A percentile compares a stretch with the other conserved stretches of the same genome.
phyloP scores from a whole-genome alignment of 2,888 invertebrate species.

The Oeneis ivallda region DNA sequence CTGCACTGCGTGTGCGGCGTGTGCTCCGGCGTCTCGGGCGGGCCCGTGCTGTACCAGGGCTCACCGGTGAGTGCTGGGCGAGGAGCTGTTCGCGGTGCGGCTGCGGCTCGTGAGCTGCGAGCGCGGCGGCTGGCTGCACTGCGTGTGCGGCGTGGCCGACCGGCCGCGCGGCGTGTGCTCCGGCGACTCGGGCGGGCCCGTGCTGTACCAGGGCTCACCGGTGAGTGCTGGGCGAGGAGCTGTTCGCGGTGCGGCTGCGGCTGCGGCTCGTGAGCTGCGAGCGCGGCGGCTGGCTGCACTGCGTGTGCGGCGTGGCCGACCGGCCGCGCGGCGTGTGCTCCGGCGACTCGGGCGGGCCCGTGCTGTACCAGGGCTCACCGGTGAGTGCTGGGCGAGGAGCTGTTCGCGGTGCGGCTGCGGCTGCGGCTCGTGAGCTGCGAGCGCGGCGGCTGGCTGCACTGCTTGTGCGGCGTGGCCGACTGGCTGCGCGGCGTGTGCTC shows the following conservation, averaged over 20 bases:
- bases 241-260: slow-evolving; percentile 57
- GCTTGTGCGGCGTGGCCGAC: slow-evolving; percentile 65
- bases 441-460: slow-evolving; percentile 56
- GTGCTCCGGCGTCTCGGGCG: slow-evolving; percentile 73
- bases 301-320: slow-evolving; percentile 53
- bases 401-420: slow-evolving; percentile 57
- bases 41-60: slow-evolving; percentile 58
- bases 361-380: slow-evolving; percentile 53
- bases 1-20: slow-evolving; percentile 62
- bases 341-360: slow-evolving; percentile 72
- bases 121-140: slow-evolving; percentile 56
- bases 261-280: slow-evolving; percentile 55
- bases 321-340: slow-evolving; percentile 61
- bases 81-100: slow-evolving; percentile 56
- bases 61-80: slow-evolving; percentile 51
- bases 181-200: slow-evolving; percentile 72
- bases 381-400: slow-evolving; percentile 54
- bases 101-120: slow-evolving; percentile 57
- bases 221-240: slow-evolving; percentile 54
- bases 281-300: slow-evolving; percentile 56
- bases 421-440: slow-evolving; percentile 55
- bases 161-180: slow-evolving; percentile 61
- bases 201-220: slow-evolving; percentile 53
- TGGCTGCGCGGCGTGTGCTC: no score
- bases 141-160: slow-evolving; percentile 53